These are phyloP conservation scores for Mythimna albipuncta DNA, from an alignment of 2,888 invertebrate species.

Conservation along the genomic window DNA sequence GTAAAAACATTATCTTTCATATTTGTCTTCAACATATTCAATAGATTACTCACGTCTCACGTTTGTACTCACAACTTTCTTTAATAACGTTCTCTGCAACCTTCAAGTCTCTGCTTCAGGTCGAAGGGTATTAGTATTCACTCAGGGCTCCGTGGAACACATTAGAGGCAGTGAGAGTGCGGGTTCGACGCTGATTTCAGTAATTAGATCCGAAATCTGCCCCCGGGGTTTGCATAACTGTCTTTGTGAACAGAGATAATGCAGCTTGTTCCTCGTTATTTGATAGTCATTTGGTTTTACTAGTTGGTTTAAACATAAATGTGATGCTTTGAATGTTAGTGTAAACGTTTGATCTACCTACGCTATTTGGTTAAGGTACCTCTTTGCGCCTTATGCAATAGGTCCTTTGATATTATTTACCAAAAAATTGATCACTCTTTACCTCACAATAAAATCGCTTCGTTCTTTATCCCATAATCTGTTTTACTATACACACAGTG, in stretches of 20 bases:
- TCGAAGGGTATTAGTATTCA: slow-evolving; percentile 10
- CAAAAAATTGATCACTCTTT: too few species aligned
- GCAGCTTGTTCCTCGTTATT: slow-evolving; percentile 3
- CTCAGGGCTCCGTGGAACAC: slow-evolving; percentile 2
- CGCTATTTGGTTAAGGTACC: too few species aligned
- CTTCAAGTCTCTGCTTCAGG: not conserved
- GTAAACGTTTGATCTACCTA: not conserved
- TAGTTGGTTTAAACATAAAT: not conserved
- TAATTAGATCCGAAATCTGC: not conserved
- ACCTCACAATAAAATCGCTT: too few species aligned
- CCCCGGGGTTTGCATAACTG: not conserved
- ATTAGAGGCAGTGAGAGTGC: not conserved
- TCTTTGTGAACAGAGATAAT: slow-evolving; percentile 1
- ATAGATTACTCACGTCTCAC: slow-evolving; percentile 4
- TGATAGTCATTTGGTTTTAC: not conserved
- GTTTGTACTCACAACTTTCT: slow-evolving; percentile 10
- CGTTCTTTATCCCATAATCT: not conserved
- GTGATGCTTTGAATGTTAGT: not conserved
- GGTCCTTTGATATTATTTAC: too few species aligned
- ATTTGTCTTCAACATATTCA: slow-evolving; percentile 21
- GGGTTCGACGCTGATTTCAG: slow-evolving; percentile 7
- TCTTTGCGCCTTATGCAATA: too few species aligned
- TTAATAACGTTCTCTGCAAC: not conserved
- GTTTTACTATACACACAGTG: too few species aligned
- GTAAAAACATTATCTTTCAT: slow-evolving; percentile 17